Percentiles rank a stretch among this genome's conserved stretches.
Conservation (phyloP, 2,888 invertebrate genomes). For the Mimumesa dahlbomi region DNA sequence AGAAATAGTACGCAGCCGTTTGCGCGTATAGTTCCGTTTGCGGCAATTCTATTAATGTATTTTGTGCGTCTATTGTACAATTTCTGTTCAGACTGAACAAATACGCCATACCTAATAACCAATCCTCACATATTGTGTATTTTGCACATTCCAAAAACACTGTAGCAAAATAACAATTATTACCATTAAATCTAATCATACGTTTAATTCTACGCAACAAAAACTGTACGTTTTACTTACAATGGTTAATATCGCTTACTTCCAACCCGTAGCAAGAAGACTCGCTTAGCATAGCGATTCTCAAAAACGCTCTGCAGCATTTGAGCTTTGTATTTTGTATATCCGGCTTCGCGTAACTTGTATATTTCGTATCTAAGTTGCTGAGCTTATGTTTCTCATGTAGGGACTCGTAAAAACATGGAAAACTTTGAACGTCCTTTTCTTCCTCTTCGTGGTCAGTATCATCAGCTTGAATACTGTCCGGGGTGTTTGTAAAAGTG, state of each 20-base stretch:
- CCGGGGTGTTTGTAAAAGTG: conserved; percentile 52
- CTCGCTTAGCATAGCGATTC: conserved; percentile 78
- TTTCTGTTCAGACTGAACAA: conserved; percentile 79
- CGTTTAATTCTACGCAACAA: not conserved
- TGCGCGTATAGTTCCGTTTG: conserved; percentile 68
- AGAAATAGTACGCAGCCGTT: conserved; percentile 72
- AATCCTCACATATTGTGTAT: conserved; percentile 81
- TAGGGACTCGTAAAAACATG: conserved; percentile 78
- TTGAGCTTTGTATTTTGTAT: conserved; percentile 73
- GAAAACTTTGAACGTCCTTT: conserved; percentile 73
- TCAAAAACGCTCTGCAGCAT: conserved; percentile 76
- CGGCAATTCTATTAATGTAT: conserved; percentile 70
- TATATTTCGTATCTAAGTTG: conserved; percentile 75
- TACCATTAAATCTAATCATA: conserved; percentile 7
- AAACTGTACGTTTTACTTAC: conserved; percentile 64
- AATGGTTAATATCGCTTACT: conserved; percentile 74
- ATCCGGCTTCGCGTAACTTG: conserved; percentile 76
- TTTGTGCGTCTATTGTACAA: conserved; percentile 64
- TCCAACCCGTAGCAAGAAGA: conserved; percentile 74
- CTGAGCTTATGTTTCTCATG: conserved; percentile 73
- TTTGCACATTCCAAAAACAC: conserved; percentile 81
- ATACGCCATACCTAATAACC: conserved; percentile 81
- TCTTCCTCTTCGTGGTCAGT: conserved; percentile 40
- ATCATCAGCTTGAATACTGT: conserved; percentile 54
- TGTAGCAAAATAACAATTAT: conserved; percentile 61